Evolutionary conservation across 2,888 invertebrate species (phyloP).

Genomic region (Oxyscelio sp.): DNA sequence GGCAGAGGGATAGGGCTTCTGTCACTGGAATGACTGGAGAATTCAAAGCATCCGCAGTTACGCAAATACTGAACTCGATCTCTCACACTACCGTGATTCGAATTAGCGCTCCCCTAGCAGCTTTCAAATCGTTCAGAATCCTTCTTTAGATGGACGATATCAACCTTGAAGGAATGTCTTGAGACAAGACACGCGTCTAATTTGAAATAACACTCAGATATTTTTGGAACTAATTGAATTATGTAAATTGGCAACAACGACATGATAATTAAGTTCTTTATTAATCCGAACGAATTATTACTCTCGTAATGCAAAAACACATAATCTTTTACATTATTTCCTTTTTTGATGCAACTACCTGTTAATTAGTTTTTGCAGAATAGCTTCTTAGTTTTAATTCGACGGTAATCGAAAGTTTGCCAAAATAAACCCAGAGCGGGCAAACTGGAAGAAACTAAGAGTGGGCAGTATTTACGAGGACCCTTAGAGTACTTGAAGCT

Average conservation of each 20-base stretch:
- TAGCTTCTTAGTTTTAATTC: conserved; percentile 47
- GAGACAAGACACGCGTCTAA: conserved; percentile 59
- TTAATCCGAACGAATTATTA: not conserved
- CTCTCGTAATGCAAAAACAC: too few species aligned
- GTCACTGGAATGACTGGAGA: conserved; percentile 79
- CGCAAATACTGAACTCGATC: conserved; percentile 84
- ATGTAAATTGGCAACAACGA: conserved; percentile 24
- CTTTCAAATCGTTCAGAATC: conserved; percentile 73
- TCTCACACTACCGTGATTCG: conserved; percentile 79
- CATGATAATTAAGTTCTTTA: not conserved
- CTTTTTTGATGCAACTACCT: not conserved
- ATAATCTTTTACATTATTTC: too few species aligned
- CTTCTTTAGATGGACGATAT: conserved; percentile 73
- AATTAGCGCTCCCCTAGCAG: conserved; percentile 79
- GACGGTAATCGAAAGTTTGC: conserved; percentile 53
- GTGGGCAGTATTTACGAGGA: conserved; percentile 72
- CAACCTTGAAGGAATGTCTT: conserved; percentile 72
- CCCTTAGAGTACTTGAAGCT: conserved; percentile 68
- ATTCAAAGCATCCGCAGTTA: conserved; percentile 85
- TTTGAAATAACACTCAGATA: conserved; percentile 54
- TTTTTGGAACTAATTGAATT: conserved; percentile 45
- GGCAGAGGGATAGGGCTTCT: conserved; percentile 78
- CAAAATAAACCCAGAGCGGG: conserved; percentile 55
- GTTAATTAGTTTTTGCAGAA: conserved; percentile 2
- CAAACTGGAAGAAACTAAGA: conserved; percentile 52